Percentiles rank a stretch among this genome's conserved stretches.
Evolutionary conservation across 37 sponge, comb jelly and placozoan species (phyloP).

Genomic region (Dysidea cf. avara): DNA sequence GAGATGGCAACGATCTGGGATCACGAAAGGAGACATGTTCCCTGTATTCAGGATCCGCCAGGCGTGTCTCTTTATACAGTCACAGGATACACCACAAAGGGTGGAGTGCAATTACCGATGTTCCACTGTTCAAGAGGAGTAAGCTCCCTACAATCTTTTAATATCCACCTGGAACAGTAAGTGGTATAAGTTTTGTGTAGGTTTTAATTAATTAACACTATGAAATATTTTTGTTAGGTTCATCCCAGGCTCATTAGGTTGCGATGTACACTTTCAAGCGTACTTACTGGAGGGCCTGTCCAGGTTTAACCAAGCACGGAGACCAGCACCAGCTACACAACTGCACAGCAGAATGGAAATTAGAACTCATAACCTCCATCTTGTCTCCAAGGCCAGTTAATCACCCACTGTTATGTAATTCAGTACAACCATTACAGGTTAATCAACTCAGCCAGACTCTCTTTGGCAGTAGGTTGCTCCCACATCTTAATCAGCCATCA

Average conservation of each 20-base stretch:
- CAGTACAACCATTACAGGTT: neutral
- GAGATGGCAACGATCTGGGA: constrained; percentile 31
- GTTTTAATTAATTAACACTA: too few species aligned
- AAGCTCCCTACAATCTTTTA: constrained; percentile 29
- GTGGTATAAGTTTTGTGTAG: too few species aligned
- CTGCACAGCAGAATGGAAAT: too few species aligned
- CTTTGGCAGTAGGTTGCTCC: neutral
- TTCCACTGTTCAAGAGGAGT: constrained; percentile 28
- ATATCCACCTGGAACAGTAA: constrained; percentile 31
- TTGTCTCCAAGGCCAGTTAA: too few species aligned
- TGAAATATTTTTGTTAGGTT: too few species aligned
- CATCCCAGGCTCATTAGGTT: constrained; percentile 31
- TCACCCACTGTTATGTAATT: too few species aligned
- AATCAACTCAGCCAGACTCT: constrained; percentile 8
- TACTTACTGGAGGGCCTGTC: constrained; percentile 30
- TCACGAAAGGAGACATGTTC: constrained; percentile 33
- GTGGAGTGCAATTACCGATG: constrained; percentile 14
- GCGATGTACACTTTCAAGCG: constrained; percentile 30
- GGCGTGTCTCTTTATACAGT: constrained; percentile 17
- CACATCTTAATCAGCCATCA: constrained; percentile 12
- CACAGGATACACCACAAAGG: constrained; percentile 8
- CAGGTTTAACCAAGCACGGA: constrained; percentile 31
- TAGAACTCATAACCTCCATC: too few species aligned
- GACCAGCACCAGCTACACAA: neutral
- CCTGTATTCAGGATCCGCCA: constrained; percentile 35